Evolutionary conservation across 2,888 invertebrate genomes (phyloP).

Genomic region (Acrobasis consociella): DNA sequence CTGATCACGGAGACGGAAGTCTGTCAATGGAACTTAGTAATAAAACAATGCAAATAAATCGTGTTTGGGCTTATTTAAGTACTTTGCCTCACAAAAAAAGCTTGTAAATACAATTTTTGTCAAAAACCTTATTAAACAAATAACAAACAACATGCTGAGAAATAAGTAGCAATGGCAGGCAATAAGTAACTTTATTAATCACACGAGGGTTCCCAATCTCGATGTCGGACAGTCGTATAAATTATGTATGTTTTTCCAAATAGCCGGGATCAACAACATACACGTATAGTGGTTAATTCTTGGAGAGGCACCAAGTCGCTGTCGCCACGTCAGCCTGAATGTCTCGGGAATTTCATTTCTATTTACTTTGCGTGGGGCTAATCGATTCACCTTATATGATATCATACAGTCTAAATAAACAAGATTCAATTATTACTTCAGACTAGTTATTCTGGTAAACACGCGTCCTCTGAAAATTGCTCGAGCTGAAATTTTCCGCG

Average conservation of each 20-base stretch:
- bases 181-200: not conserved
- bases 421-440: not conserved
- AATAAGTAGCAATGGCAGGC: not conserved
- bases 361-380: not conserved
- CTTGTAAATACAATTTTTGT: too few relatives aligned
- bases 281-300: not conserved
- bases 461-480: not conserved
- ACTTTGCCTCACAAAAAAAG: too few relatives aligned
- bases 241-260: not conserved
- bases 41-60: too few relatives aligned
- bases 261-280: not conserved
- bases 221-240: not conserved
- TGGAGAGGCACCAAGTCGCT: constrained; percentile 2
- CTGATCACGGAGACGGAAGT: too few relatives aligned
- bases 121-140: too few relatives aligned
- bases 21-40: too few relatives aligned
- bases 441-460: not conserved
- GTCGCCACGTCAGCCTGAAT: not conserved
- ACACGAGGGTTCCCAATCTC: not conserved
- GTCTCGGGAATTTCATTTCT: not conserved
- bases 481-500: not conserved
- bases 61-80: too few relatives aligned
- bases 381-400: not conserved
- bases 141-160: too few relatives aligned
- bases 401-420: constrained; percentile 1